Percentiles rank a stretch among this genome's conserved stretches.
These are phyloP conservation scores for Cerastis leucographa DNA, from an alignment of 2,888 invertebrate genomes.

Conservation along the genomic window DNA sequence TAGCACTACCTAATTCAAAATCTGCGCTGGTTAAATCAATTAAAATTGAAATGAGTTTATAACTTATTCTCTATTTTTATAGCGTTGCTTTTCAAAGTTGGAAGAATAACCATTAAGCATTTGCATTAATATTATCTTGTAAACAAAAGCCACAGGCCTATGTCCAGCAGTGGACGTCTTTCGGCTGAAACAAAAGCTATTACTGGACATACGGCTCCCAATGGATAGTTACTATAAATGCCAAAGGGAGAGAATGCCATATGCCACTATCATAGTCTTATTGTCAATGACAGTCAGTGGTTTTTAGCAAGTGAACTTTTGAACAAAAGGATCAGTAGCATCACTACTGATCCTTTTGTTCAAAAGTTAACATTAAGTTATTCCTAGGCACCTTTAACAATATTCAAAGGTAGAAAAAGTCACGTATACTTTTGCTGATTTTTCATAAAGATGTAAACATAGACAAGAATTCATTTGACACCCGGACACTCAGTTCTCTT, in stretches of 20 bases:
- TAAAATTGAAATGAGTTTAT: not conserved
- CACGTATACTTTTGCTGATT: not conserved
- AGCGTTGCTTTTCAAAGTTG: not conserved
- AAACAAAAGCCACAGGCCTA: too few relatives aligned
- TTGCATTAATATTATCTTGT: not conserved
- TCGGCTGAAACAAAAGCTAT: not conserved
- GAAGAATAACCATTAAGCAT: not conserved
- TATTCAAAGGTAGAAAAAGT: not conserved
- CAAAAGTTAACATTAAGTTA: not conserved
- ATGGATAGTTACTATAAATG: not conserved
- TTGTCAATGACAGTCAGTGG: not conserved
- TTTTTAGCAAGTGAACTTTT: not conserved
- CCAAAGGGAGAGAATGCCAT: not conserved
- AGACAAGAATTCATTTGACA: not conserved
- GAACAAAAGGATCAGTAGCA: too few relatives aligned
- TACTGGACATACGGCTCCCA: fast-evolving
- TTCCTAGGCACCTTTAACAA: not conserved
- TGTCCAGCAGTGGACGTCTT: too few relatives aligned
- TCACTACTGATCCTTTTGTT: not conserved
- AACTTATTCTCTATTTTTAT: not conserved
- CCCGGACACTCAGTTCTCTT: not conserved
- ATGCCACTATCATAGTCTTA: not conserved
- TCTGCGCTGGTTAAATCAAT: not conserved
- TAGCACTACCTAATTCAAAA: slow-evolving; percentile 16
- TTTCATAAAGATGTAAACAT: not conserved